A percentile compares a stretch with the other conserved stretches of the same genome.
Conservation (phyloP, 2,888 invertebrate genomes). For the Eupeodes luniger region DNA sequence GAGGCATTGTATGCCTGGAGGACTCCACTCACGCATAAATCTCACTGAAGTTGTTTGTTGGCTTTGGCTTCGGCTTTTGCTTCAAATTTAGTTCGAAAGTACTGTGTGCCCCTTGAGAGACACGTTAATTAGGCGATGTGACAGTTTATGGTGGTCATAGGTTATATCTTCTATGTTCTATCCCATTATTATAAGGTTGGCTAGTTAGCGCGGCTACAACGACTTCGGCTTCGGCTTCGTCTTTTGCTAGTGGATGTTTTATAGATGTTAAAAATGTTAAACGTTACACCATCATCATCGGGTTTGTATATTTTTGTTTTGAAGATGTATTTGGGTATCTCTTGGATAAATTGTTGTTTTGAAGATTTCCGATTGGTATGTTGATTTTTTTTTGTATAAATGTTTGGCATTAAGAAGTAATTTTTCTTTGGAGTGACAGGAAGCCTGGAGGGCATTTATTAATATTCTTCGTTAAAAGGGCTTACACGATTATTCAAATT, state of each 20-base stretch:
- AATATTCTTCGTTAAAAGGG: constrained; percentile 52
- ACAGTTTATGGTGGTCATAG: constrained; percentile 39
- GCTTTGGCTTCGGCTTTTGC: background rate
- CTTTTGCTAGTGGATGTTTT: constrained; percentile 7
- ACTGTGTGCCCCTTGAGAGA: constrained; percentile 14
- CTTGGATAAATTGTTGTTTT: constrained; percentile 20
- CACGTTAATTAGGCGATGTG: constrained; percentile 61
- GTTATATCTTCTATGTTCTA: background rate
- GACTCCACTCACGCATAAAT: constrained; percentile 56
- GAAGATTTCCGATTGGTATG: constrained; percentile 31
- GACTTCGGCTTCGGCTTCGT: too few relatives aligned
- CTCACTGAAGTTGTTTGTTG: constrained; percentile 60
- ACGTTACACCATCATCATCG: constrained; percentile 16
- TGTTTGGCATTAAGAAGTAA: constrained; percentile 57
- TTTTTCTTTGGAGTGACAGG: constrained; percentile 57
- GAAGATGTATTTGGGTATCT: background rate
- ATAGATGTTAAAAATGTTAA: constrained; percentile 12
- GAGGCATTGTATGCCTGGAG: constrained; percentile 18
- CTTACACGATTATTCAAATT: constrained; percentile 62
- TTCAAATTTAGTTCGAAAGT: background rate
- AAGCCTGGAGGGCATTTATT: constrained; percentile 60
- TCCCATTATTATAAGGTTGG: constrained; percentile 58
- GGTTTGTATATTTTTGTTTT: background rate
- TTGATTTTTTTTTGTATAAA: constrained; percentile 52
- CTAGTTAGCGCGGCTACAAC: constrained; percentile 55